phyloP scores from a whole-genome alignment of 2,888 invertebrate genomes.

The Lithophane semibrunnea region DNA sequence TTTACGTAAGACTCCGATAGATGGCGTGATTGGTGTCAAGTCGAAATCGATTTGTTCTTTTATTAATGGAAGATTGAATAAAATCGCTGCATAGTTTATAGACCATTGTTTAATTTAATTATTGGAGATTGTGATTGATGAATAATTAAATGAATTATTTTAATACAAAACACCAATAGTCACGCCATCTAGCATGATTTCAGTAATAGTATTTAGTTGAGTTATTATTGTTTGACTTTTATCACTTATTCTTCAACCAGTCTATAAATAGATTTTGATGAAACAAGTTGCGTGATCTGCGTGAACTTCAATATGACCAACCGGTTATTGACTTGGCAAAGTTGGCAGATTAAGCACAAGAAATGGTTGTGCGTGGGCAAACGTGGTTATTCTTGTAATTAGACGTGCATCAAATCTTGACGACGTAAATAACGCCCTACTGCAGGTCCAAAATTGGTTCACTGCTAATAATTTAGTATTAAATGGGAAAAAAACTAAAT shows the following conservation, averaged over 20 bases:
- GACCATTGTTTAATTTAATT: not conserved
- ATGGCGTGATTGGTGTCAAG: constrained; percentile 46
- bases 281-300: constrained; percentile 8
- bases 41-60: constrained; percentile 10
- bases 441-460: too few species aligned
- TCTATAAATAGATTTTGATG: constrained; percentile 4
- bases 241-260: too few species aligned
- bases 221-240: not conserved
- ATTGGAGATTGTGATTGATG: not conserved
- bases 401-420: too few species aligned
- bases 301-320: not conserved
- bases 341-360: constrained; percentile 12
- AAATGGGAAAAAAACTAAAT: too few species aligned
- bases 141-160: not conserved
- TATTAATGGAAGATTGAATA: not conserved
- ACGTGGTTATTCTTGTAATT: not conserved
- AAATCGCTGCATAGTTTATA: not conserved
- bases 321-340: constrained; percentile 16
- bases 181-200: not conserved
- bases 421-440: too few species aligned
- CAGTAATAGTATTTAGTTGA: not conserved
- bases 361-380: not conserved
- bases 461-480: too few species aligned
- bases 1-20: constrained; percentile 21
- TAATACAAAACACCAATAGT: not conserved